phyloP scores from a whole-genome alignment of 2,797 vertebrate species.

The Pangasius larnaudii region DNA sequence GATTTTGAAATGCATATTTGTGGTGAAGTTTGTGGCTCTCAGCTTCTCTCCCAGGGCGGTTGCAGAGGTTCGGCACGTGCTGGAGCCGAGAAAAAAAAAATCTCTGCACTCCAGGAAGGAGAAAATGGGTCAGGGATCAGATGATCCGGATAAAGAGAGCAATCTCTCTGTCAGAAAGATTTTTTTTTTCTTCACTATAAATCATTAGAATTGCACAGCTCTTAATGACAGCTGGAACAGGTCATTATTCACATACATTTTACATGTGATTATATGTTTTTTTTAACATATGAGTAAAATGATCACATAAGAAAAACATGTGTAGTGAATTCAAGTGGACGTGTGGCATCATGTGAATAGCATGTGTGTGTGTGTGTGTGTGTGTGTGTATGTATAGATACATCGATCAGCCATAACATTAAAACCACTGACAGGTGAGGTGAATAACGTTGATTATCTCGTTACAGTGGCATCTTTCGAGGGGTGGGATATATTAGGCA shows the following conservation, averaged over 20 bases:
- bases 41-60: constrained; percentile 38
- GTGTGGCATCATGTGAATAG: too few species aligned
- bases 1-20: constrained; percentile 58
- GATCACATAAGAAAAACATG: neutral
- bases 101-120: constrained; percentile 33
- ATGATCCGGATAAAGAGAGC: neutral
- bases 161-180: neutral
- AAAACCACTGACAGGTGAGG: too few species aligned
- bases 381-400: too few species aligned
- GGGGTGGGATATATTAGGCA: too few species aligned
- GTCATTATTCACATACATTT: too few species aligned
- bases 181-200: neutral
- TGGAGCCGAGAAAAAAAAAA: constrained; percentile 22
- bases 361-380: too few species aligned
- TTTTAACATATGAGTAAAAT: neutral
- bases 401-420: too few species aligned
- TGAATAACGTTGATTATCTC: too few species aligned
- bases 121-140: constrained; percentile 36
- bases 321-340: neutral
- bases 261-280: too few species aligned
- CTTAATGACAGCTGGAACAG: too few species aligned
- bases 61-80: constrained; percentile 44
- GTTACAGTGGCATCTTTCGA: too few species aligned
- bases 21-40: constrained; percentile 34
- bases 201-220: neutral